These are phyloP conservation scores for Apis dorsata DNA, from an alignment of 1,140 invertebrate species.

Conservation along the genomic window DNA sequence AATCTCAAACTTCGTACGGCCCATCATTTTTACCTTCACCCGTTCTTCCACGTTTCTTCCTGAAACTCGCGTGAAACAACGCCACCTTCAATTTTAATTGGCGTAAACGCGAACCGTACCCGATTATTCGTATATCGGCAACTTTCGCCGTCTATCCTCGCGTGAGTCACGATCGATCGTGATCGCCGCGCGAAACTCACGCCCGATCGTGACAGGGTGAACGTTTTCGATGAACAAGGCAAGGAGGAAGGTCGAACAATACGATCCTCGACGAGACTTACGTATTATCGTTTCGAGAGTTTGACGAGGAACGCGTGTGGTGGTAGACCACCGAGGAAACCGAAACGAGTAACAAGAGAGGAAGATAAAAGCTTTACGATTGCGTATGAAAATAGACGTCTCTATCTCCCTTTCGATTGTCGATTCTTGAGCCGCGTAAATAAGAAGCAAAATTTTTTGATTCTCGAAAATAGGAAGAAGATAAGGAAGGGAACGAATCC, in stretches of 20 bases:
- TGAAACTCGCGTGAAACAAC: too few relatives aligned
- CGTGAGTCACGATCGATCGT: background rate
- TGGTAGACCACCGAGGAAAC: slow-evolving; percentile 42
- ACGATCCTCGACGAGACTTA: slow-evolving; percentile 1
- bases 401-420: background rate
- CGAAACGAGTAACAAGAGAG: slow-evolving; percentile 1
- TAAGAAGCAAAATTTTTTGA: too few relatives aligned
- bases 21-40: background rate
- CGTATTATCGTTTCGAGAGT: slow-evolving; percentile 40
- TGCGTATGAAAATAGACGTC: background rate
- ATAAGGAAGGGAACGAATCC: background rate
- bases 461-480: background rate
- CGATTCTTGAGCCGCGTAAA: too few relatives aligned
- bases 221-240: background rate
- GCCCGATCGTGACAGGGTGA: background rate
- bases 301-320: slow-evolving; percentile 49
- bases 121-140: background rate
- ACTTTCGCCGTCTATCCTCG: slow-evolving; percentile 30
- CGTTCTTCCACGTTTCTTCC: too few relatives aligned
- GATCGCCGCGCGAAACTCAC: background rate
- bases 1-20: background rate
- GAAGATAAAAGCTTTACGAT: slow-evolving; percentile 14
- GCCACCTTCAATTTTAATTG: background rate
- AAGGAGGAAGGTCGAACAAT: background rate
- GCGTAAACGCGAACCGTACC: background rate